These are phyloP conservation scores for Noctua comes DNA, from an alignment of 2,888 invertebrate species.

Conservation along the genomic window DNA sequence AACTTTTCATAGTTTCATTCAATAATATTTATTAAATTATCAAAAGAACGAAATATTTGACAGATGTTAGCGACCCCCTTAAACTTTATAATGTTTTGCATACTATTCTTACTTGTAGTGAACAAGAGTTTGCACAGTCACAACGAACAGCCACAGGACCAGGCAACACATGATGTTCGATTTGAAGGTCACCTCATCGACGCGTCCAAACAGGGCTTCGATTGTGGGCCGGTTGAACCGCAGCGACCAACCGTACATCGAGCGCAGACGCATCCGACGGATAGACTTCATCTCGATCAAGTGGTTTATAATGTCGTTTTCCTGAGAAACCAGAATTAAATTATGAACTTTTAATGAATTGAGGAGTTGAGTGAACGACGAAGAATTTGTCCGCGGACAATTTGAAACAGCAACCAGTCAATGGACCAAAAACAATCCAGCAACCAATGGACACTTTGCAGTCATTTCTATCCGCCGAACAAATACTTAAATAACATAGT, in stretches of 20 bases:
- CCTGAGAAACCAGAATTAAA: slow-evolving; percentile 80
- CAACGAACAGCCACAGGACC: slow-evolving; percentile 97
- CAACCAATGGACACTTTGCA: background rate
- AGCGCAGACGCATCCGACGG: slow-evolving; percentile 95
- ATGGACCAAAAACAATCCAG: background rate
- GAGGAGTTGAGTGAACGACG: background rate
- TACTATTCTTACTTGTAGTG: slow-evolving; percentile 91
- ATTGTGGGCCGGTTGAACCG: slow-evolving; percentile 95
- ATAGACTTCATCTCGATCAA: slow-evolving; percentile 97
- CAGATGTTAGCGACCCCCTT: background rate
- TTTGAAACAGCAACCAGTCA: background rate
- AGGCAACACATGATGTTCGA: slow-evolving; percentile 98
- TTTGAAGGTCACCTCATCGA: slow-evolving; percentile 97
- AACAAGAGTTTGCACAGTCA: slow-evolving; percentile 94
- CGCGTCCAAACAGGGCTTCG: slow-evolving; percentile 95
- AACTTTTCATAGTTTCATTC: too few relatives aligned
- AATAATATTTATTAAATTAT: too few relatives aligned
- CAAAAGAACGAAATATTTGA: background rate
- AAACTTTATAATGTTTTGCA: background rate
- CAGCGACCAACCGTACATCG: slow-evolving; percentile 96
- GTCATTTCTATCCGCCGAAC: too few relatives aligned
- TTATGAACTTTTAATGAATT: background rate
- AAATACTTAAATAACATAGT: background rate
- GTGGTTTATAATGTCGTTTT: slow-evolving; percentile 95
- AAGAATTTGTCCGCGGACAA: background rate